Evolutionary conservation across 2,113 vertebrate genomes (phyloP), one percentile per base, ranked within the genome.

Genomic region (Tragelaphus buxtoni): DNA sequence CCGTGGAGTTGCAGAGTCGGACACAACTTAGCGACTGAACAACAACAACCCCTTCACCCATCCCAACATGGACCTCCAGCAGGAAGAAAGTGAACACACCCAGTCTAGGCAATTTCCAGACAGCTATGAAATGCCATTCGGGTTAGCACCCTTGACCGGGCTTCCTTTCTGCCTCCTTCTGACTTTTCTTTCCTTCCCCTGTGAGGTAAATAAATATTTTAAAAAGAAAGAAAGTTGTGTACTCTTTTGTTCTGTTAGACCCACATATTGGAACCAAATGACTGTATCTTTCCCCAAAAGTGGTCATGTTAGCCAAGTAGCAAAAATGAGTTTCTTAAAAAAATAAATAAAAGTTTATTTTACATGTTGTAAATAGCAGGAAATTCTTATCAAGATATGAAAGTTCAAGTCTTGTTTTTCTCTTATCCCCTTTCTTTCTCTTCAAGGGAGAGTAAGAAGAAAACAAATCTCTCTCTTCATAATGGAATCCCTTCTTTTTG

Each of bases 301-400:
- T 51, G 28, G 56, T 83, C 35, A 42, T 14, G 22, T 85, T 49
- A 7, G 69, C 58, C 92, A 96, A 87, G 32, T 47, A 91, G 87
- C 85, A 94, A 97, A 97, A 80, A 88, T 60, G 55, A 12, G 47
- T 93, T 91, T 95, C 60, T 95, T 93, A 47, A 39, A 55, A 47
- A 39, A 65, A 58, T 55, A 82, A 42, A 77, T 49, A 35, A n/a
- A 55, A 83, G 63, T 80, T 94, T 90, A 90, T 93, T 90, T 96
- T 83, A 94, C 76, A 81, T 95, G 90, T 88, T 91, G 90, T 87
- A 96, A 97, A 97, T 95, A 86, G 88, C 85, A 96, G 97, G 96
- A 96, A 98, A 94, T 96, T 96, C 94, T 97, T 97, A 95, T 87
- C 95, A 87, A 91, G 88, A 95, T 77, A 86, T 94, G 88, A 95